Percentiles rank a stretch among this genome's conserved stretches.
Conservation (phyloP, 2,888 invertebrate species). For the Pemphredon lugubris region DNA sequence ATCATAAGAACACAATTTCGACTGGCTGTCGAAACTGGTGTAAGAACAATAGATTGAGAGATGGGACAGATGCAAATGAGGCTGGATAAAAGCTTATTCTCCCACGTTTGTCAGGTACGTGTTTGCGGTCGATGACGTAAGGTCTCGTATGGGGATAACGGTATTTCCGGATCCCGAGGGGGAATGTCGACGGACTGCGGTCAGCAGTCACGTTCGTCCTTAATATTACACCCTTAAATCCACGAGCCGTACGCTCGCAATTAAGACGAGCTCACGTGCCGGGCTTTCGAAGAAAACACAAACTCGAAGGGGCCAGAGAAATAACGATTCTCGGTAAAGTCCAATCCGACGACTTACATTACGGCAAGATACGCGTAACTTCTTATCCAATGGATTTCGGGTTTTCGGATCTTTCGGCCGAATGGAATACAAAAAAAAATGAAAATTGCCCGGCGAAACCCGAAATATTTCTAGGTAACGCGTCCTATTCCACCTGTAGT, state of each 20-base stretch:
- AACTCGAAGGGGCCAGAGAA: constrained; percentile 33
- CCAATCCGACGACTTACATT: constrained; percentile 12
- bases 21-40: no score
- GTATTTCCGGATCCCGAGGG: constrained; percentile 77
- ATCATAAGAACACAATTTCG: no score
- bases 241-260: constrained; percentile 59
- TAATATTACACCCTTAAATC: constrained; percentile 78
- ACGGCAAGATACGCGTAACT: no score
- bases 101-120: constrained; percentile 60
- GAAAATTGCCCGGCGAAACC: no score
- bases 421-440: no score
- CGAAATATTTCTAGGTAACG: no score
- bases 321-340: constrained; percentile 47
- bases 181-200: constrained; percentile 75
- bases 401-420: no score
- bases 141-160: constrained; percentile 79
- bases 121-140: constrained; percentile 80
- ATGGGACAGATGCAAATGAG: constrained; percentile 48
- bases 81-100: constrained; percentile 53
- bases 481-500: no score
- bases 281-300: constrained; percentile 49
- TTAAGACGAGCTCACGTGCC: constrained; percentile 64
- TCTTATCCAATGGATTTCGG: no score
- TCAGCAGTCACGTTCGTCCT: constrained; percentile 81
- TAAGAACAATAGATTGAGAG: constrained; percentile 3